phyloP scores from a whole-genome alignment of 1,140 invertebrate species.

The Cotesia vestalis region DNA sequence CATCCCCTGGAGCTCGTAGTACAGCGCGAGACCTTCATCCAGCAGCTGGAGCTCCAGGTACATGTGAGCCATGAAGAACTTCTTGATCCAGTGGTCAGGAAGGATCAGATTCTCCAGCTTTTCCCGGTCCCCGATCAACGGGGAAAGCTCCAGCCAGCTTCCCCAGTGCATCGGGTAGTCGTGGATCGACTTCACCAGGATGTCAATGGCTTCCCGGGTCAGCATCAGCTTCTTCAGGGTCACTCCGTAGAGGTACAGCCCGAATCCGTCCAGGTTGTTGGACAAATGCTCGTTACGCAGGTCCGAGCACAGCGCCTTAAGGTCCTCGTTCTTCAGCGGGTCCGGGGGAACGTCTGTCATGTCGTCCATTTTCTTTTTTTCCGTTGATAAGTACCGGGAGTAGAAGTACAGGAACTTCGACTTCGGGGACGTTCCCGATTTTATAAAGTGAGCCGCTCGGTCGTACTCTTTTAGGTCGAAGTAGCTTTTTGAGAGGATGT shows the following conservation, averaged over 20 bases:
- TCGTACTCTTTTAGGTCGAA: conserved; percentile 94
- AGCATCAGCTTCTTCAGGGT: conserved; percentile 90
- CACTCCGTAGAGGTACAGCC: conserved; percentile 90
- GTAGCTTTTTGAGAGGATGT: conserved; percentile 85
- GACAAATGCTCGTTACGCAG: conserved; percentile 70
- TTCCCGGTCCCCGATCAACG: conserved; percentile 82
- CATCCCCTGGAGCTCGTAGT: conserved; percentile 76
- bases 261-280: conserved; percentile 83
- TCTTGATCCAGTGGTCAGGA: conserved; percentile 93
- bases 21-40: conserved; percentile 88
- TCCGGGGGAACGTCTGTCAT: conserved; percentile 78
- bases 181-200: conserved; percentile 81
- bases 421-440: conserved; percentile 74
- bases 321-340: conserved; percentile 68
- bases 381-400: conserved; percentile 85
- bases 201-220: conserved; percentile 75
- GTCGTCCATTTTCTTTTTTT: conserved; percentile 88
- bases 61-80: conserved; percentile 91
- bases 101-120: conserved; percentile 73
- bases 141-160: conserved; percentile 91
- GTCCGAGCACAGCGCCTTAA: conserved; percentile 68
- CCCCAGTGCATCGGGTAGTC: conserved; percentile 89
- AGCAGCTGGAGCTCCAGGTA: conserved; percentile 91
- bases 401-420: conserved; percentile 84
- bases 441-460: conserved; percentile 84